Evolutionary conservation across 2,797 vertebrate genomes (phyloP), one percentile per base, ranked within the genome.

Genomic region (Apogon talboti): DNA sequence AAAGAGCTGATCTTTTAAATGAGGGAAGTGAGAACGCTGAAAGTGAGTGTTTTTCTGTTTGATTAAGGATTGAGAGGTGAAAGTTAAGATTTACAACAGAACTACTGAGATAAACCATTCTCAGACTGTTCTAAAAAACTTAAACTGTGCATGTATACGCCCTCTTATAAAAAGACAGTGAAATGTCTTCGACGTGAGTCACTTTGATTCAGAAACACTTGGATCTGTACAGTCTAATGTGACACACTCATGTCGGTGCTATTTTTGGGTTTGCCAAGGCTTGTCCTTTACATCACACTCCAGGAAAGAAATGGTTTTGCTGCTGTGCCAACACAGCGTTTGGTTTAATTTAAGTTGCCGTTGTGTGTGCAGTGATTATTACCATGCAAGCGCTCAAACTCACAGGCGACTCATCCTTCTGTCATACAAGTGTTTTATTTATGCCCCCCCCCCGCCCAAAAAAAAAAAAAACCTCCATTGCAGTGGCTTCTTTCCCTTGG

Each of bases 151-250:
- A 9, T 1, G 14, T 41, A 48, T 21, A 53, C 16, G 65, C 11
- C 49, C 30, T 21, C 51, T 18, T 38, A 40, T 21, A 46, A 11
- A 78, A 57, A 69, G 10, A 16, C 62, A 47, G 40, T 1, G 13
- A 79, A 52, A 85, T 85, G 61, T 78, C 71, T 87, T 12, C 37
- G 18, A 59, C 63, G 56, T 81, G 86, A 91, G 79, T 91, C 89
- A 92, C 79, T 76, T 81, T 66, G 44, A 85, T 84, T 57, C 65
- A 81, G 58, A 78, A 76, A 75, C 68, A 6, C 13, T 7, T 38
- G 66, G 71, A 81, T 79, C 71, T 79, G 41, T 64, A 70, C 44
- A 70, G 16, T 64, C 53, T 51, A 44, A 67, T 57, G 54, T 61
- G 53, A 11, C 62, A 68, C 65, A 56, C 56, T 83, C 72, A 67